Base-by-base conservation (phyloP, 2,113 vertebrate species). In the Istiophorus platypterus region DNA sequence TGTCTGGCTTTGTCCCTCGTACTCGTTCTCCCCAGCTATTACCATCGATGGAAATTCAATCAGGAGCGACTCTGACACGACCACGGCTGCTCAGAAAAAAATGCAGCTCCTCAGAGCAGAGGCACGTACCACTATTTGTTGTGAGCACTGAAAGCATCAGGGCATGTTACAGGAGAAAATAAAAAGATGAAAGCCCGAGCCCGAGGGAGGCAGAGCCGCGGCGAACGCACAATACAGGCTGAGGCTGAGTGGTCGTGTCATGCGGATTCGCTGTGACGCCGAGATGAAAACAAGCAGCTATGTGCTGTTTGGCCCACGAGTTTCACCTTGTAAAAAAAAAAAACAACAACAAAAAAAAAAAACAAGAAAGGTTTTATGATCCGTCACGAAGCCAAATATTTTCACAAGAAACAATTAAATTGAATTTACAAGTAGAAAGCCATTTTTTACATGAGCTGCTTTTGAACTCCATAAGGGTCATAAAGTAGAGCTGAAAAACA, bases 1-100 rank as follows among this genome's bases (percentile, higher is more conserved):
- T 59, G 17, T 51, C 39, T 49, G 51, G 14, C 76, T 80, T 41
- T 17, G 59, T 29, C 0, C 8, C 56, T 76, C 37, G 1, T 63
- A 20, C 39, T 62, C 52, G 29, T 63, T 58, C n/a, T 71, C 29
- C 41, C 22, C 47, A 1, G 26, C 24, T 65, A 15, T 51, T 68
- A 47, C 20, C n/a, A 42, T 29, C 51, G 6, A 57, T 78, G 76
- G 72, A 88, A 82, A 85, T 59, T 8, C 13, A 72, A 83, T 82
- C 82, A 81, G 18, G 29, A 63, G 13, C 9, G 31, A 80, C 34
- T 70, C 29, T 26, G 61, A 39, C 68, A 67, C 57, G 49, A 58
- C 20, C 13, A 37, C 8, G 54, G 47, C 31, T 45, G 20, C 71
- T 54, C 26, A 45, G 24, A 64, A 24, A 65, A 58, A 52, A 58